Evolutionary conservation across 1,140 invertebrate species (phyloP).

Genomic region (Metopolophium dirhodum): DNA sequence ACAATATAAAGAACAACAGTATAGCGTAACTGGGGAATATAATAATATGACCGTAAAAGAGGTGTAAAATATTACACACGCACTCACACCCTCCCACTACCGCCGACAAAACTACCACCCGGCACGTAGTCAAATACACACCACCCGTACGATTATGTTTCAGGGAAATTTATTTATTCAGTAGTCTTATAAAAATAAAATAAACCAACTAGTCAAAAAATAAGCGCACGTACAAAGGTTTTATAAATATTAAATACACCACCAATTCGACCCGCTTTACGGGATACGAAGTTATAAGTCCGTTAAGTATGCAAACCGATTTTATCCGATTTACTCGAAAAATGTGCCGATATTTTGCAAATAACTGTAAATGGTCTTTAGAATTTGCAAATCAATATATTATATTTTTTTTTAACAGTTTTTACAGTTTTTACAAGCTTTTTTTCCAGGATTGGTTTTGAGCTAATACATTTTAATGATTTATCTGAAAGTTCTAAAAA

Average conservation of each 20-base stretch:
- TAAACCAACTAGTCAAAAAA: background rate
- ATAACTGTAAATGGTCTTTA: background rate
- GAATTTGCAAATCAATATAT: background rate
- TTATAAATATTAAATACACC: background rate
- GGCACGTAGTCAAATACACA: background rate
- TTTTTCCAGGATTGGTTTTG: background rate
- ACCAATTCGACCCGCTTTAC: background rate
- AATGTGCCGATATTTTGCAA: background rate
- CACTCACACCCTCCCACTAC: background rate
- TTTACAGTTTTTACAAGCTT: background rate
- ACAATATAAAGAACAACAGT: conserved; percentile 7
- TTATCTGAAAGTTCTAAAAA: background rate
- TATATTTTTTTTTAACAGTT: background rate
- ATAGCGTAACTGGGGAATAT: background rate
- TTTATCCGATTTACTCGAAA: too few species aligned
- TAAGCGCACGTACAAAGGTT: background rate
- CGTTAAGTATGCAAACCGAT: too few species aligned
- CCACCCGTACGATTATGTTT: background rate
- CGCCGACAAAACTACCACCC: background rate
- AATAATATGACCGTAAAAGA: background rate
- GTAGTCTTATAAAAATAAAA: conserved; percentile 20
- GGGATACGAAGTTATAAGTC: background rate
- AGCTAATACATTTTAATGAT: background rate
- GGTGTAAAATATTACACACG: conserved; percentile 14
- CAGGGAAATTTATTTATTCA: background rate